Base-by-base conservation (phyloP, 2,113 vertebrate genomes). In the Apeltes quadracus region DNA sequence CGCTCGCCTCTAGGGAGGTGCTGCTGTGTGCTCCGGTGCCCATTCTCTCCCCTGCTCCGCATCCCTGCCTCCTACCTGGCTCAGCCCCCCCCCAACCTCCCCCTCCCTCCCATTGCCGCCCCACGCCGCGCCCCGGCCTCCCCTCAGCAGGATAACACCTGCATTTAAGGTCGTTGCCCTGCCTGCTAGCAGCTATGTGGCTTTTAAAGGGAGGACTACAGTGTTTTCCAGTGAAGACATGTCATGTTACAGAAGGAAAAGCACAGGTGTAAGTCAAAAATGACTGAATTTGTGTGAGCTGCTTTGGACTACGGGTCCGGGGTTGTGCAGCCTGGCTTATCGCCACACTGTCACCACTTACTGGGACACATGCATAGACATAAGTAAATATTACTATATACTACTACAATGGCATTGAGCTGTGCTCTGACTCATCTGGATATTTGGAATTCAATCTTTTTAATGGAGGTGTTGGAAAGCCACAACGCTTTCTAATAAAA, bases 81-180 rank as follows among this genome's bases (percentile, higher is more conserved):
- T 73, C 56, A 48, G 59, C 36, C 69, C 54, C 61, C 70, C 39
- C 53, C 76, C 83, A 71, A 78, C 20, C 61, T 38, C 0, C 29
- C 29, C 29, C 29, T n/a, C n/a, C n/a, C n/a, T n/a, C n/a, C n/a
- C n/a, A n/a, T n/a, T n/a, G n/a, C n/a, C n/a, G n/a, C 29, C 29
- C 43, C 56, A 5, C 38, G 10, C 23, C 0, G 1, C 0, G 2
- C 54, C 38, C 44, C 53, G 4, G 56, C 79, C 57, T 29, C 61
- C 43, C 51, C 54, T 32, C 71, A 70, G 57, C 61, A 67, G 69
- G 57, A 72, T 39, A 56, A 72, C 70, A 75, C 78, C 82, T 81
- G 84, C 74, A 58, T 78, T 84, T 75, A 62, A 76, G 83, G 79
- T 82, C 9, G 13, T 61, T 54, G 61, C 76, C 59, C 74, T 53